Evolutionary conservation across 2,888 invertebrate species (phyloP).

Genomic region (Chymomyza fuscimana): DNA sequence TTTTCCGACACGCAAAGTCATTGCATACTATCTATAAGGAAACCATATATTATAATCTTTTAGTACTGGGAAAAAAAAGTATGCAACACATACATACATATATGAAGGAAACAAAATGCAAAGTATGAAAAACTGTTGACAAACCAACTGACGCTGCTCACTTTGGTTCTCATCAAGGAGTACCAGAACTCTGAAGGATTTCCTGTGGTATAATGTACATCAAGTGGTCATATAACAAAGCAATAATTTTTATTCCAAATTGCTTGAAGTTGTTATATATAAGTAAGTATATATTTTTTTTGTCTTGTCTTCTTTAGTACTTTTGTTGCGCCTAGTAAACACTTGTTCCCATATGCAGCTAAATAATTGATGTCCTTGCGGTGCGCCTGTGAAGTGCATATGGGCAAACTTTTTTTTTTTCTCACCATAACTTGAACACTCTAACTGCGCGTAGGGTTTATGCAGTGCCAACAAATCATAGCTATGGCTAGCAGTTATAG

Average conservation of each 20-base stretch:
- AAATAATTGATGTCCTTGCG: slow-evolving; percentile 55
- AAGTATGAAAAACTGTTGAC: slow-evolving; percentile 33
- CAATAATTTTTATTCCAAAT: slow-evolving; percentile 14
- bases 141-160: slow-evolving; percentile 20
- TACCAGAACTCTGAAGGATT: not conserved
- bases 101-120: not conserved
- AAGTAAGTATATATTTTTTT: not conserved
- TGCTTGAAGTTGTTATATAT: not conserved
- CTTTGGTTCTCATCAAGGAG: not conserved
- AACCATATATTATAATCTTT: not conserved
- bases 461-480: not conserved
- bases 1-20: not conserved
- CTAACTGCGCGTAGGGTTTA: not conserved
- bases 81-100: not conserved
- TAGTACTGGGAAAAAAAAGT: slow-evolving; percentile 8
- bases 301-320: not conserved
- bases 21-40: not conserved
- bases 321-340: slow-evolving; percentile 32
- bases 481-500: not conserved
- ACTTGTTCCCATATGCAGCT: slow-evolving; percentile 14
- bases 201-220: slow-evolving; percentile 11
- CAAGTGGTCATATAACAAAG: slow-evolving; percentile 5
- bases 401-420: not conserved
- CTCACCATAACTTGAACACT: not conserved
- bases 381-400: slow-evolving; percentile 31